These are phyloP conservation scores for Acromyrmex charruanus DNA, from an alignment of 1,140 invertebrate genomes.

Conservation along the genomic window DNA sequence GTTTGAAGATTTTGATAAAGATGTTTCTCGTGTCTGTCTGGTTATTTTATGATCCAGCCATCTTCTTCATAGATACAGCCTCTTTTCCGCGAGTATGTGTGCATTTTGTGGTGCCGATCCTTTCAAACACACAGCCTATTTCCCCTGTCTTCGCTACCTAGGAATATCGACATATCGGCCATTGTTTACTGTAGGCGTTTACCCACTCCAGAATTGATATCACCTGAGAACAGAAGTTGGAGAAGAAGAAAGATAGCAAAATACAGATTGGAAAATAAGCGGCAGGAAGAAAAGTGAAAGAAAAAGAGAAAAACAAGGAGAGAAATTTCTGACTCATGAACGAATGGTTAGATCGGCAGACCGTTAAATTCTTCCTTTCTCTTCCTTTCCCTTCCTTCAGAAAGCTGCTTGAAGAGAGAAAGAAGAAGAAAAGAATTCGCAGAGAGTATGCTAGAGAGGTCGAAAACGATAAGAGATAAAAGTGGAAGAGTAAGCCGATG, in stretches of 20 bases:
- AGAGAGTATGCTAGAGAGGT: not conserved
- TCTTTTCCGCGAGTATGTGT: not conserved
- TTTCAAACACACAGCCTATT: constrained; percentile 55
- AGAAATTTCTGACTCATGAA: not conserved
- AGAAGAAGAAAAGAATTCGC: not conserved
- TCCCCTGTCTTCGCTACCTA: constrained; percentile 49
- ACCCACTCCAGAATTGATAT: constrained; percentile 50
- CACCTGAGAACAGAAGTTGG: not conserved
- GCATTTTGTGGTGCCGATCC: constrained; percentile 18
- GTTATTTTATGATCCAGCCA: constrained; percentile 30
- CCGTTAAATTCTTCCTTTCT: not conserved
- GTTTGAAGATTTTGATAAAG: constrained; percentile 17
- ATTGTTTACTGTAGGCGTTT: constrained; percentile 58
- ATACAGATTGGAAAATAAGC: constrained; percentile 18
- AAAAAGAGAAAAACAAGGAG: not conserved
- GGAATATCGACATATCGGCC: constrained; percentile 58
- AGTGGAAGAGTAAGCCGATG: not conserved
- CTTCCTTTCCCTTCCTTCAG: not conserved
- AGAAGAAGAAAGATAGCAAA: not conserved
- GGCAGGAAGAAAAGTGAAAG: not conserved
- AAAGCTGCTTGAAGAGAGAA: not conserved
- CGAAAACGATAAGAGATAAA: not conserved
- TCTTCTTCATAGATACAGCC: constrained; percentile 21
- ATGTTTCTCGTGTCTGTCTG: not conserved
- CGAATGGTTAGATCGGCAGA: not conserved